Percentiles rank a stretch among this genome's conserved stretches.
Evolutionary conservation across 2,797 vertebrate species (phyloP).

Genomic region (Sarcoramphus papa): DNA sequence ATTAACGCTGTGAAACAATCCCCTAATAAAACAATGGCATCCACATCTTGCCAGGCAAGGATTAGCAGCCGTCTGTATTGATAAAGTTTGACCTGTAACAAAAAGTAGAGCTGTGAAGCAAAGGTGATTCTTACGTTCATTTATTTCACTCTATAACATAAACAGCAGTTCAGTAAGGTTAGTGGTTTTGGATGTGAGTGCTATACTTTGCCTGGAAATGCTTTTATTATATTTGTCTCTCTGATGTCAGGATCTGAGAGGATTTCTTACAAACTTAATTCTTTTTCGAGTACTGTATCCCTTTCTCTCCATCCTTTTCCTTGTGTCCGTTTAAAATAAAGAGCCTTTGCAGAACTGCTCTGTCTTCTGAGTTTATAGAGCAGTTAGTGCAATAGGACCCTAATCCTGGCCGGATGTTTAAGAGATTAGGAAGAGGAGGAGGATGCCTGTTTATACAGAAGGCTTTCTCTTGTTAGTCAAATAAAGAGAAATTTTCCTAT

Average conservation of each 20-base stretch:
- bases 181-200: not conserved
- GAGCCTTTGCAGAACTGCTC: constrained; percentile 15
- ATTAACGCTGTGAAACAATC: not conserved
- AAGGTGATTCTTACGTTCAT: not conserved
- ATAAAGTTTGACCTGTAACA: not conserved
- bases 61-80: not conserved
- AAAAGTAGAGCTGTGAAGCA: not conserved
- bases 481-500: constrained; percentile 61
- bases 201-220: not conserved
- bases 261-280: not conserved
- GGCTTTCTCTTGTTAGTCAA: constrained; percentile 55
- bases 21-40: not conserved
- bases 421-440: constrained; percentile 56
- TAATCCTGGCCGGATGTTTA: constrained; percentile 63
- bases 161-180: not conserved
- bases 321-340: not conserved
- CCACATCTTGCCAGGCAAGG: not conserved
- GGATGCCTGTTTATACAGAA: constrained; percentile 60
- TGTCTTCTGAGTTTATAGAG: constrained; percentile 51
- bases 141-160: not conserved
- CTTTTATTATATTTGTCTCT: not conserved
- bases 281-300: not conserved
- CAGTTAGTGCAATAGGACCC: constrained; percentile 33
- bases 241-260: not conserved
- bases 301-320: not conserved